A percentile compares a stretch with the other conserved stretches of the same genome.
These are phyloP conservation scores for Glandiceps talaboti DNA, from an alignment of 53 echinoderm and acorn worm genomes.

Conservation along the genomic window DNA sequence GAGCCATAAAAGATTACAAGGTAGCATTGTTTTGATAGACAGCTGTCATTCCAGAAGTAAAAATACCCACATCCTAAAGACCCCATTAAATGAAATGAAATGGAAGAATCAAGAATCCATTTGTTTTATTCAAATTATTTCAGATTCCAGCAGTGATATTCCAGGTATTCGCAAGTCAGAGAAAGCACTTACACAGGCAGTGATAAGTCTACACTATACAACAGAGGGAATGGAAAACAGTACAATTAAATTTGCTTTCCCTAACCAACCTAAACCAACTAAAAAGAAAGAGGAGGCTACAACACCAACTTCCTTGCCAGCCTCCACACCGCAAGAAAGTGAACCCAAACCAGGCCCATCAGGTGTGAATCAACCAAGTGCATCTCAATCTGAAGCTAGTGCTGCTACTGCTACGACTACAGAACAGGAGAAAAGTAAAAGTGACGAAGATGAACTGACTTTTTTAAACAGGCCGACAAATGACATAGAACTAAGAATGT, in stretches of 20 bases:
- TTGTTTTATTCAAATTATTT: too few relatives aligned
- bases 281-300: neutral
- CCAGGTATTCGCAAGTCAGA: neutral
- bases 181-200: neutral
- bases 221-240: neutral
- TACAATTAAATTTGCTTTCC: neutral
- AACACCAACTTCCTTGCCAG: too few relatives aligned
- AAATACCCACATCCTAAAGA: too few relatives aligned
- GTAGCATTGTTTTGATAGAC: too few relatives aligned
- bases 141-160: neutral
- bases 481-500: neutral
- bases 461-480: neutral
- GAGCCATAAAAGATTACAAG: too few relatives aligned
- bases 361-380: neutral
- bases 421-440: neutral
- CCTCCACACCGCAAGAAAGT: neutral
- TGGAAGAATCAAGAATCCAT: too few relatives aligned
- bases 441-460: neutral
- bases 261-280: neutral
- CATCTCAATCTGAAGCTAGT: neutral
- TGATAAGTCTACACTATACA: neutral
- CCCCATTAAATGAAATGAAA: too few relatives aligned
- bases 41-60: too few relatives aligned
- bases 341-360: neutral
- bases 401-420: too few relatives aligned